Base-by-base conservation (phyloP, 2,888 invertebrate genomes). In the Blastobasis lacticolella region DNA sequence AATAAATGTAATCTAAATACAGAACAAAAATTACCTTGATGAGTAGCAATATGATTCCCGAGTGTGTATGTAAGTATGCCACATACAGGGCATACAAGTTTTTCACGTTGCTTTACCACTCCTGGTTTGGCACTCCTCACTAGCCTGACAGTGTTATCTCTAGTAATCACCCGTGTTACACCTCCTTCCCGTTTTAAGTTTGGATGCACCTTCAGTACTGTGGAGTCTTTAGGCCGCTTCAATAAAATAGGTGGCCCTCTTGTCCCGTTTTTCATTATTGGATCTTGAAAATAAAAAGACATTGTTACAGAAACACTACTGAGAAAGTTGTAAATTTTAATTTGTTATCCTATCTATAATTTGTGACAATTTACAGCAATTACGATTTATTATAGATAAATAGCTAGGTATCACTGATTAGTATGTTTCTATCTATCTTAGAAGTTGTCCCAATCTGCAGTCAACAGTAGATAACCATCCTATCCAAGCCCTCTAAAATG, bases 41-140 rank as follows among this genome's bases (percentile, higher is more conserved):
- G 88, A 23, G 86, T 88, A 38, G 83, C 72, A 62, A 89, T 81
- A 60, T 88, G 89, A 57, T 85, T 87, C 43, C 85, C 83, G 49
- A 89, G 67, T 43, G 86, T 84, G 57, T 65, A 87, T 0, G 89
- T 89, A 10, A 88, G 74, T 61, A 89, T 85, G 23, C 89, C 89
- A 67, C 89, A 89, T 5, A 89, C 79, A 10, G 89, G 89, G 56
- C 89, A 89, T 0, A 89, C 87, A 54, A 87, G 74, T 65, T 89
- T 89, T 56, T 89, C 89, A 49, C 76, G 74, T 56, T 80, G 81
- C 53, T 80, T 86, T 9, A 71, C 58, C 5, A 69, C 67, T 23
- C 23, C 23, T 0, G 66, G 65, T 46, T 70, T 73, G 5, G 73
- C 67, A 50, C 61, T 57, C 38, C 76, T 69, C 5, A 81, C 71